Base-by-base conservation (phyloP, 1,140 invertebrate species). In the Plectrocnemia conspersa region DNA sequence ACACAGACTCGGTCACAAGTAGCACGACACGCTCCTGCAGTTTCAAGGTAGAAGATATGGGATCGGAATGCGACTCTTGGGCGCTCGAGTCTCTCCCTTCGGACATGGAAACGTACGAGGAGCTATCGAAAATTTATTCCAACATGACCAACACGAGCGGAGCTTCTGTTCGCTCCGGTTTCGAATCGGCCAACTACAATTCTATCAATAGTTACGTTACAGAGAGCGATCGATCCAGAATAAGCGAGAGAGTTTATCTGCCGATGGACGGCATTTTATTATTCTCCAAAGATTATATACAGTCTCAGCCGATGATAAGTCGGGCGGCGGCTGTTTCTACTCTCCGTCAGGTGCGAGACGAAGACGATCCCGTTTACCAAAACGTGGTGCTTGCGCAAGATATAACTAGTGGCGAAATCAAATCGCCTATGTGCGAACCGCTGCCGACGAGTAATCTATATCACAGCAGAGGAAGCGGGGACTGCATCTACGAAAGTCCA, bases 401-500 rank as follows among this genome's bases (percentile, higher is more conserved):
- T 13, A 11, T 38, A 9, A 38, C 5, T 6, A 15, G 13, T 38
- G 5, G 35, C 5, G 35, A 38, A 9, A 48, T 19, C 3, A 23
- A 16, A 11, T 33, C 46, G 5, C 33, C 47, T 16, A 2, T 38
- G n/a, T 18, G 5, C 16, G 18, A 2, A n/a, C 27, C 23, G 21
- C 1, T 29, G n/a, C 18, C 18, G 5, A 35, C n/a, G 52, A 54
- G n/a, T n/a, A 64, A 67, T 40, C 56, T 68, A 29, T 74, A 74
- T 64, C 74, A 76, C 53, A 70, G 74, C 48, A 64, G 70, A 61
- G 74, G 74, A 22, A 72, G 72, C 4, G 70, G 68, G 18, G 71
- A 75, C 60, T 76, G 74, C 61, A 69, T 75, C 42, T 72, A 75
- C 47, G 67, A 73, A 41, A 66, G 64, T 1, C 70, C 70, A 18